Conservation (phyloP, 2,888 invertebrate species). For the Pecten maximus region DNA sequence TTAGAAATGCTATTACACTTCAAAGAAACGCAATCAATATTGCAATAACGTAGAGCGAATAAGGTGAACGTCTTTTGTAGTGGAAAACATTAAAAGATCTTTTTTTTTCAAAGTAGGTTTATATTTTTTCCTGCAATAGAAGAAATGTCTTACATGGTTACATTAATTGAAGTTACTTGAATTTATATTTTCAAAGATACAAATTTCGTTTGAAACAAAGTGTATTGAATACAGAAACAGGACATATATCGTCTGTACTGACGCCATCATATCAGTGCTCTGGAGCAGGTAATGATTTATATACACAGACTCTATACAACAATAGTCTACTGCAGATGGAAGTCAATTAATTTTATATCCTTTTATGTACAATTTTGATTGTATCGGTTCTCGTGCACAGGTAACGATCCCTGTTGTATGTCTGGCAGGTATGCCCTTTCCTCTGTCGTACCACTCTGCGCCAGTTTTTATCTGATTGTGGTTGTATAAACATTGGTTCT, state of each 20-base stretch:
- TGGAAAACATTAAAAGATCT: no score
- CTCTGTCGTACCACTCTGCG: not conserved
- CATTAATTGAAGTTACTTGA: not conserved
- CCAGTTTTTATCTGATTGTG: not conserved
- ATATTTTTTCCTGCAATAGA: not conserved
- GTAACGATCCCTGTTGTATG: not conserved
- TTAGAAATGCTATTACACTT: no score
- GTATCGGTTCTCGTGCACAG: not conserved
- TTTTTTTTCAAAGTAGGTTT: no score
- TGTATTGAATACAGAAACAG: not conserved
- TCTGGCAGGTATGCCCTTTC: not conserved
- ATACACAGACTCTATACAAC: not conserved
- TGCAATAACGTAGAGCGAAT: no score
- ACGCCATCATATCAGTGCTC: not conserved
- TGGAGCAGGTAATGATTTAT: not conserved
- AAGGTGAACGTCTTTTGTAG: no score
- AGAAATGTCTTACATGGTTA: not conserved
- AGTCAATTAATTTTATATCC: constrained; percentile 17
- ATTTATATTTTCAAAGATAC: not conserved
- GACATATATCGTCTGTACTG: no score
- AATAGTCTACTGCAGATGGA: not conserved
- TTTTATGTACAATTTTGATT: constrained; percentile 30
- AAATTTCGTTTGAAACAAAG: not conserved
- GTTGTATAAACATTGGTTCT: not conserved
- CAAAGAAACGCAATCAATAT: no score